Percentiles rank a stretch among this genome's conserved stretches.
Evolutionary conservation across 2,113 vertebrate species (phyloP).

Genomic region (Trinectes maculatus): DNA sequence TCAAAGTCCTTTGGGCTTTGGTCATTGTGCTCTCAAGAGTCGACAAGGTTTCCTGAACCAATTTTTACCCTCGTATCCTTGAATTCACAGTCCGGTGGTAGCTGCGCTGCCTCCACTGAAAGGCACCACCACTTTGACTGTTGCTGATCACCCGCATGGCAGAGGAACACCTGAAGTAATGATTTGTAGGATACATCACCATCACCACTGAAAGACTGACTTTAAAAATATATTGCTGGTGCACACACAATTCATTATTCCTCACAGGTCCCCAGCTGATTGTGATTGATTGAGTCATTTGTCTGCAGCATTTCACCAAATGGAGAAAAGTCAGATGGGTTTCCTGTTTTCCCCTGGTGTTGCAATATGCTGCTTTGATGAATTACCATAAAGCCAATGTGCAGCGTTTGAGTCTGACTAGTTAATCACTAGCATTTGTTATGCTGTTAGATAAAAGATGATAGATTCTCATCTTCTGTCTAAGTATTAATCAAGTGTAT

Average conservation of each 20-base stretch:
- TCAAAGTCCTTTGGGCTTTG: constrained; percentile 34
- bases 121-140: not conserved
- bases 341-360: constrained; percentile 7
- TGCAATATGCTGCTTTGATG: constrained; percentile 38
- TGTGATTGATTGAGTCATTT: constrained; percentile 21
- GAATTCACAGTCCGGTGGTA: not conserved
- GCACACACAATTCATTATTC: constrained; percentile 1
- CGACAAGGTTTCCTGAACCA: constrained; percentile 15
- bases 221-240: not conserved
- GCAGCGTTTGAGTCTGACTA: constrained; percentile 4
- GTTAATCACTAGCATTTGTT: constrained; percentile 48
- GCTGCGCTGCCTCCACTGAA: not conserved
- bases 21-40: constrained; percentile 33
- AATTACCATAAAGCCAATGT: constrained; percentile 36
- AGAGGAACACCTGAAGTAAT: not conserved
- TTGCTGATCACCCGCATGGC: too few species aligned
- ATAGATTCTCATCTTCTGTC: constrained; percentile 11
- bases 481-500: constrained; percentile 2
- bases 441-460: constrained; percentile 27
- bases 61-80: constrained; percentile 13
- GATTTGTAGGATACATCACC: not conserved
- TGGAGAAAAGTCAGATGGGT: constrained; percentile 16
- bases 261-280: constrained; percentile 10
- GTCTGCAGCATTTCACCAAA: constrained; percentile 2
- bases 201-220: not conserved